Base-by-base conservation (phyloP, 2,888 invertebrate species). In the Brachylomia viminalis region DNA sequence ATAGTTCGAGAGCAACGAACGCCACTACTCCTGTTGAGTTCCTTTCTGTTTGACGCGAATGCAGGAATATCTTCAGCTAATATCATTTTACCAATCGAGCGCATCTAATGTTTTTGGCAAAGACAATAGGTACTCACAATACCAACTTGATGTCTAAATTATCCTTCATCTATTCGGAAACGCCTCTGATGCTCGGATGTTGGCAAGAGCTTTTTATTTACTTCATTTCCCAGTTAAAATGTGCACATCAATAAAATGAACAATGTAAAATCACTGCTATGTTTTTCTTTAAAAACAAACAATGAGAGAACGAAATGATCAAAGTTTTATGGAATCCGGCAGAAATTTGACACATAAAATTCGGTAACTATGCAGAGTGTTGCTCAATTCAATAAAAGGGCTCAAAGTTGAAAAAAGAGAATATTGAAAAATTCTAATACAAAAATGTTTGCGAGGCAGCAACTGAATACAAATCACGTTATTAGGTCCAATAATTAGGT, bases 391-490 rank as follows among this genome's bases (percentile, higher is more conserved):
- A 75, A 80, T 62, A 59, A 69, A 80, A 80, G 13, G 30, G 4
- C 17, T 42, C 20, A 59, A 70, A 33, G 42, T 71, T 33, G 67
- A 72, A 38, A 33, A 20, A 33, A 59, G n/a, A 62, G 20, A 72
- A 38, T 49, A 65, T 70, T 77, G n/a, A 61, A 47, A 77, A 78
- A 61, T 68, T 56, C 20, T 33, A 80, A 68, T 70, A 66, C 45
- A 66, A 78, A 23, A 71, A 72, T 70, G 30, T 72, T 76, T 61
- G 67, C 17, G 49, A 59, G 20, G 13, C 52, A n/a, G 64, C 30
- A n/a, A 54, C 73, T 78, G 73, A 80, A 82, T 82, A 77, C 49
- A 62, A 82, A 86, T 77, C 75, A 78, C 75, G 54, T 69, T 77
- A 72, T 54, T 59, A 58, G 30, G 49, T 56, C 76, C 61, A 82